Conservation (phyloP, 2,888 invertebrate species). For the Acanthococcus lagerstroemiae region DNA sequence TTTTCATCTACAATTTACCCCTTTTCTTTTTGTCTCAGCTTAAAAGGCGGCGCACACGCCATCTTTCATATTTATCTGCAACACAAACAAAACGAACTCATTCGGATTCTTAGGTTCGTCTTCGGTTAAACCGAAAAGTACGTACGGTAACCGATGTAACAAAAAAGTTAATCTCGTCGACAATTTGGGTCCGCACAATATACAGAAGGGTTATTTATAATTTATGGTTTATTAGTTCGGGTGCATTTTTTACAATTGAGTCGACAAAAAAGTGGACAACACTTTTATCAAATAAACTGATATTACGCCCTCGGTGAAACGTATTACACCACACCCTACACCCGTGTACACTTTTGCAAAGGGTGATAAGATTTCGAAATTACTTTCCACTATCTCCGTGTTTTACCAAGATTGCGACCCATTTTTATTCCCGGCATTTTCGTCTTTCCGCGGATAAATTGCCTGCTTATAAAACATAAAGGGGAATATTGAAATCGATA, state of each 20-base stretch:
- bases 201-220: no score
- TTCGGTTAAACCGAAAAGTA: no score
- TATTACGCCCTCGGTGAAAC: conserved; percentile 21
- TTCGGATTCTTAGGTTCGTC: no score
- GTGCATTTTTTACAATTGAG: conserved; percentile 16
- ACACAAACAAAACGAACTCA: no score
- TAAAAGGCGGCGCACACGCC: no score
- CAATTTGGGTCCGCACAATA: no score
- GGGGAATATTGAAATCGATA: conserved; percentile 12
- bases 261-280: conserved; percentile 22
- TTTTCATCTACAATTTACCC: no score
- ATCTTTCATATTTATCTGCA: no score
- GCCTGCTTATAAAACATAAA: not conserved
- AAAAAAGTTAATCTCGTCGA: no score
- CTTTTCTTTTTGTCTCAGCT: no score
- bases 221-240: conserved; percentile 25
- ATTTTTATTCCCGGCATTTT: conserved; percentile 9
- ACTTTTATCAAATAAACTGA: conserved; percentile 26
- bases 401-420: conserved; percentile 24
- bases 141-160: no score
- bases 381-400: conserved; percentile 21
- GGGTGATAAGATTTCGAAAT: conserved; percentile 28
- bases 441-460: conserved; percentile 6
- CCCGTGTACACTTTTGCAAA: conserved; percentile 9
- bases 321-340: conserved; percentile 16